These are phyloP conservation scores for Allobates femoralis DNA, from an alignment of 2,797 vertebrate genomes.

Conservation along the genomic window DNA sequence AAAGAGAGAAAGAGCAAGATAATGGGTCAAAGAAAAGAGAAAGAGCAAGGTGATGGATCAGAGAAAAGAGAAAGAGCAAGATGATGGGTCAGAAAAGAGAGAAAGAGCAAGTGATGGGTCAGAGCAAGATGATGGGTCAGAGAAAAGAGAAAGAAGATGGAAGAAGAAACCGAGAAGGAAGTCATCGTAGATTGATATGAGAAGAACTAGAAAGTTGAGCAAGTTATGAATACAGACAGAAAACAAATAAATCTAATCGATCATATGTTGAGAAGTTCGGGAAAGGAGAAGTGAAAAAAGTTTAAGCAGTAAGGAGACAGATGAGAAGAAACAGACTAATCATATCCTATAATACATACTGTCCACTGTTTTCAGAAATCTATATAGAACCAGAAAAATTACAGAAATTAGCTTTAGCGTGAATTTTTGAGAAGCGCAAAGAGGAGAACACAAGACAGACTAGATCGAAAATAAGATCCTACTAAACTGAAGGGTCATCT, in stretches of 20 bases:
- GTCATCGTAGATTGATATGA: neutral
- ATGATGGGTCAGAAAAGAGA: neutral
- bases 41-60: neutral
- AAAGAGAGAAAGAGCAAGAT: neutral
- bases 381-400: conserved; percentile 36
- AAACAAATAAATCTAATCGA: neutral
- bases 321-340: neutral
- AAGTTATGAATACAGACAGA: neutral
- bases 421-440: neutral
- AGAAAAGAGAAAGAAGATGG: neutral
- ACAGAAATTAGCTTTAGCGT: conserved; percentile 13
- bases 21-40: too few species aligned
- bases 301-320: conserved; percentile 17
- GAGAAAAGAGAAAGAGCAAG: neutral
- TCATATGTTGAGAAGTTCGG: neutral
- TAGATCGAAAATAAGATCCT: neutral
- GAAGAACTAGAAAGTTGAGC: neutral
- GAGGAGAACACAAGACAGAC: neutral
- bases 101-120: neutral
- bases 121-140: neutral
- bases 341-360: conserved; percentile 36
- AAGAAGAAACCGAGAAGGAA: neutral
- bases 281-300: neutral
- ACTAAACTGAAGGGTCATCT: neutral
- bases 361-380: conserved; percentile 35